These are phyloP conservation scores for Gopherus evgoodei DNA, from an alignment of 2,113 vertebrate species.

Conservation along the genomic window DNA sequence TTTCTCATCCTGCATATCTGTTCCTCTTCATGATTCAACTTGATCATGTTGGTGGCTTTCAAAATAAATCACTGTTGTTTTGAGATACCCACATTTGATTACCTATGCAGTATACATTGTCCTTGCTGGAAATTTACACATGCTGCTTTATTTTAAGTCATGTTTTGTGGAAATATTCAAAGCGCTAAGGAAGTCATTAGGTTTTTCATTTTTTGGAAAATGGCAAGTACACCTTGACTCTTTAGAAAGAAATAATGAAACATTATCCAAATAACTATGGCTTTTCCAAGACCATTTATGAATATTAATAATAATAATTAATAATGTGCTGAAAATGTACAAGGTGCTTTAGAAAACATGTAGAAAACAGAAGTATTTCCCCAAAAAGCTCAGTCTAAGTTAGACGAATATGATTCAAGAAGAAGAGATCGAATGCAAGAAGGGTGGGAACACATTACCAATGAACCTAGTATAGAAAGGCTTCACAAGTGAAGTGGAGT, in stretches of 20 bases:
- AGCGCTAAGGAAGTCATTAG: not conserved
- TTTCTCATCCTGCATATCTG: not conserved
- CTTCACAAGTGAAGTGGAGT: not conserved
- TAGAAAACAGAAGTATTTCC: not conserved
- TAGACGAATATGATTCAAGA: not conserved
- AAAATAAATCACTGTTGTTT: not conserved
- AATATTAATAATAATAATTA: not conserved
- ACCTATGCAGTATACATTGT: not conserved
- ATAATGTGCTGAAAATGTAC: not conserved
- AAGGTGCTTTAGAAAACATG: not conserved
- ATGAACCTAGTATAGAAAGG: not conserved
- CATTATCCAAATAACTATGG: not conserved
- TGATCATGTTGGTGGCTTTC: not conserved
- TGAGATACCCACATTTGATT: not conserved
- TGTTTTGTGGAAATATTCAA: not conserved
- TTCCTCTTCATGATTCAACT: not conserved
- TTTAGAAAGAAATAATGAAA: not conserved
- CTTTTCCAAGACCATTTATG: not conserved
- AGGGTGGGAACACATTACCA: not conserved
- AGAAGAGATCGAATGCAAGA: not conserved
- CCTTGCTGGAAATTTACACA: not conserved
- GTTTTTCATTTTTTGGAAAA: not conserved
- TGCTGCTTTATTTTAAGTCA: not conserved
- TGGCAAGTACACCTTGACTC: rapidly evolving
- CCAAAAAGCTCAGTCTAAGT: not conserved